phyloP scores from a whole-genome alignment of 2,888 invertebrate species.

The Eupelmus urozonus region DNA sequence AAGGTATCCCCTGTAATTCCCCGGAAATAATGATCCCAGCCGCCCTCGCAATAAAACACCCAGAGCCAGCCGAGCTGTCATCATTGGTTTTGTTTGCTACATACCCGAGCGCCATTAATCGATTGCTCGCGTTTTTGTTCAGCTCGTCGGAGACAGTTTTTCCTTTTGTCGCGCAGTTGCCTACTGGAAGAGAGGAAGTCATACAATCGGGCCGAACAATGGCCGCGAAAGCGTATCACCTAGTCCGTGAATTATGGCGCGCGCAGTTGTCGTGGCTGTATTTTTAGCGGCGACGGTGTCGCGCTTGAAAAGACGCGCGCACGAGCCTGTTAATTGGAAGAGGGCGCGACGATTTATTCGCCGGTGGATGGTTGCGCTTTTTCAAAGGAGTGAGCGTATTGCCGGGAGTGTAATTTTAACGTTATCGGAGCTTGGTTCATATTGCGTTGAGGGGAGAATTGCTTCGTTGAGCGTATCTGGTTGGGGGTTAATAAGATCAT shows the following conservation, averaged over 20 bases:
- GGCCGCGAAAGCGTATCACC: slow-evolving; percentile 33
- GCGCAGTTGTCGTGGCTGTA: slow-evolving; percentile 12
- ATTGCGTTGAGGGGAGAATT: not conserved
- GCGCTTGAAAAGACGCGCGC: slow-evolving; percentile 2
- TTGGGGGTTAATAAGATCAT: not conserved
- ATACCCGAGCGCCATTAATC: slow-evolving; percentile 36
- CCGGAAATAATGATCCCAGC: not conserved
- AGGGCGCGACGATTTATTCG: slow-evolving; percentile 14
- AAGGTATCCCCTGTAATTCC: slow-evolving; percentile 12
- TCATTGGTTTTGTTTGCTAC: slow-evolving; percentile 14
- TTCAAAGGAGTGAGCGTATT: not conserved
- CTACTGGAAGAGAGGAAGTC: slow-evolving; percentile 40
- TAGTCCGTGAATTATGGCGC: slow-evolving; percentile 40
- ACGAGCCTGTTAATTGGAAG: slow-evolving; percentile 19
- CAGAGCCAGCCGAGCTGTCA: not conserved
- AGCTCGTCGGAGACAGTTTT: slow-evolving; percentile 4
- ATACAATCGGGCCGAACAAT: slow-evolving; percentile 45
- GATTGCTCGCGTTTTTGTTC: slow-evolving; percentile 44
- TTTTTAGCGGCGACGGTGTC: too few relatives aligned
- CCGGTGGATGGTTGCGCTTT: not conserved
- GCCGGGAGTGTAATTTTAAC: too few relatives aligned
- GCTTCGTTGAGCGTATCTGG: not conserved
- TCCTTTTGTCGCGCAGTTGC: slow-evolving; percentile 28
- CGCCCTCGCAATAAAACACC: slow-evolving; percentile 15
- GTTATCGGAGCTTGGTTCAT: too few relatives aligned